Percentiles rank a stretch among this genome's conserved stretches.
phyloP scores from a whole-genome alignment of 2,888 invertebrate species.

The Ethmia dodecea region DNA sequence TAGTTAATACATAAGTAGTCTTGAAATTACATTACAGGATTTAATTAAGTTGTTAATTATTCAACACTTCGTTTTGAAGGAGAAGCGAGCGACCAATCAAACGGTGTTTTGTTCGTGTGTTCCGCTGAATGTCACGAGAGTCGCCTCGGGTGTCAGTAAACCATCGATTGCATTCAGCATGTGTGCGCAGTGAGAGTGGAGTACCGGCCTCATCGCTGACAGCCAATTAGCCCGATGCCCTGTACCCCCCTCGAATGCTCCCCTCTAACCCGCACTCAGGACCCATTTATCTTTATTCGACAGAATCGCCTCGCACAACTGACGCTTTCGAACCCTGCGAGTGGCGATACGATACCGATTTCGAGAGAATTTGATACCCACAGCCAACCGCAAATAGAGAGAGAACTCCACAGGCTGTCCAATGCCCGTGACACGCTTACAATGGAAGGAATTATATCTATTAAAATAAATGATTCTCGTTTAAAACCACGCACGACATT shows the following conservation, averaged over 20 bases:
- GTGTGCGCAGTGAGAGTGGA: conserved; percentile 31
- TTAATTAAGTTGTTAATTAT: too few relatives aligned
- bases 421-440: conserved; percentile 45
- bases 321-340: conserved; percentile 47
- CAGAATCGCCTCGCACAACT: conserved; percentile 49
- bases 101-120: conserved; percentile 41
- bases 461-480: conserved; percentile 41
- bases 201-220: conserved; percentile 62
- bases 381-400: neutral
- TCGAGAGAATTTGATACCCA: too few relatives aligned
- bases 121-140: conserved; percentile 38
- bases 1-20: too few relatives aligned
- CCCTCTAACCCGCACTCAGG: conserved; percentile 45
- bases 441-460: conserved; percentile 45
- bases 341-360: conserved; percentile 38
- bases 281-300: conserved; percentile 70
- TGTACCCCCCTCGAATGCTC: conserved; percentile 32
- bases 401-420: conserved; percentile 22
- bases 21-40: too few relatives aligned
- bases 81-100: conserved; percentile 32
- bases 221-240: conserved; percentile 68
- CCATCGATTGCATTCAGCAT: conserved; percentile 38
- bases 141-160: conserved; percentile 32
- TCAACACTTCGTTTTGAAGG: too few relatives aligned
- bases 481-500: conserved; percentile 36